These are phyloP conservation scores for Falco biarmicus DNA, from an alignment of 2,797 vertebrate species.

Conservation along the genomic window DNA sequence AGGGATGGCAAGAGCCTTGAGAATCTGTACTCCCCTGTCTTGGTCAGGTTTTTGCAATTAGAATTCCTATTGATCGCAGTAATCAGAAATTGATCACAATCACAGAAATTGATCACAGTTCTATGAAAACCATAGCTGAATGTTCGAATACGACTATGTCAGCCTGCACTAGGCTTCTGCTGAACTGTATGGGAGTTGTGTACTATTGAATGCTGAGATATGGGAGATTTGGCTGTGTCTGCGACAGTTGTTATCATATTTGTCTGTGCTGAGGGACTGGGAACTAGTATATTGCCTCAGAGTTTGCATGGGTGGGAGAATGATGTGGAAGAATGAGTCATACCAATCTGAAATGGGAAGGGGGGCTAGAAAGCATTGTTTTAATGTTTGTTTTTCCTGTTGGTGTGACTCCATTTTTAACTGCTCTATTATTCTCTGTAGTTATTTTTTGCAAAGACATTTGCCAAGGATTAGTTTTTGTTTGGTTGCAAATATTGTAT, in stretches of 20 bases:
- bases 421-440: slow-evolving; percentile 41
- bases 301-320: slow-evolving; percentile 49
- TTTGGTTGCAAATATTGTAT: slow-evolving; percentile 55
- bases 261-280: not conserved
- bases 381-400: slow-evolving; percentile 31
- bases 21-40: not conserved
- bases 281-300: slow-evolving; percentile 2
- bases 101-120: not conserved
- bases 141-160: not conserved
- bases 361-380: not conserved
- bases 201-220: not conserved
- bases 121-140: not conserved
- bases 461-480: slow-evolving; percentile 58
- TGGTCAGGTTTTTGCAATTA: not conserved
- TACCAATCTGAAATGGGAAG: not conserved
- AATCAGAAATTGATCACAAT: too few relatives aligned
- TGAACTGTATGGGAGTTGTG: not conserved
- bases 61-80: not conserved
- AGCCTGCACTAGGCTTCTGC: not conserved
- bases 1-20: not conserved
- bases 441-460: slow-evolving; percentile 53
- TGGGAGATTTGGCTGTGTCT: not conserved
- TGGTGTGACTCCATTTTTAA: slow-evolving; percentile 27
- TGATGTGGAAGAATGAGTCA: not conserved
- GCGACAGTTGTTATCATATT: not conserved